phyloP scores from a whole-genome alignment of 2,888 invertebrate genomes.

The Zaprionus lineosus region DNA sequence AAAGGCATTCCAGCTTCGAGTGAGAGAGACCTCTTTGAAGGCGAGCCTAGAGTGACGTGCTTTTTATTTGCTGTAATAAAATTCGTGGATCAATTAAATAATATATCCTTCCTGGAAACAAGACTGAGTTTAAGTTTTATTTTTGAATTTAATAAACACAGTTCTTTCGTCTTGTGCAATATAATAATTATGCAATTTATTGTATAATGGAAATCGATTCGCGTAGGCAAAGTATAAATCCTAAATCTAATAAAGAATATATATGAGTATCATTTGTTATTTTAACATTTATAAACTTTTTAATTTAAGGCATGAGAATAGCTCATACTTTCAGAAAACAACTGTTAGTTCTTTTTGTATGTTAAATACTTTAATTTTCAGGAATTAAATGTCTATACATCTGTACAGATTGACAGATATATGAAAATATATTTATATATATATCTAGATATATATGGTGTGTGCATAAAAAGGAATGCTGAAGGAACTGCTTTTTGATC shows the following conservation, averaged over 20 bases:
- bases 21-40: too few species aligned
- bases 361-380: conserved; percentile 71
- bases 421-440: background rate
- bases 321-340: too few species aligned
- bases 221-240: conserved; percentile 27
- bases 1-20: too few species aligned
- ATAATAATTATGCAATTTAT: conserved; percentile 34
- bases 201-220: conserved; percentile 26
- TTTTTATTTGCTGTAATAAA: too few species aligned
- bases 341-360: too few species aligned
- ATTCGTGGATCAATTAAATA: too few species aligned
- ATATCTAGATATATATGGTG: conserved; percentile 7
- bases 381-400: conserved; percentile 5
- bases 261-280: conserved; percentile 81
- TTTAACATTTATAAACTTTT: conserved; percentile 47
- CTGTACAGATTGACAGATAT: conserved; percentile 8
- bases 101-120: too few species aligned
- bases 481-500: conserved; percentile 62
- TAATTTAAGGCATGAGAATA: too few species aligned
- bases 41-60: too few species aligned
- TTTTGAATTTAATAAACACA: background rate
- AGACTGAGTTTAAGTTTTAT: background rate
- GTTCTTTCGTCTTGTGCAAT: conserved; percentile 25
- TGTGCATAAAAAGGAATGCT: conserved; percentile 24
- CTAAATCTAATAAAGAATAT: conserved; percentile 68